Evolutionary conservation across 2,113 vertebrate species (phyloP).

Genomic region (Upupa epops): DNA sequence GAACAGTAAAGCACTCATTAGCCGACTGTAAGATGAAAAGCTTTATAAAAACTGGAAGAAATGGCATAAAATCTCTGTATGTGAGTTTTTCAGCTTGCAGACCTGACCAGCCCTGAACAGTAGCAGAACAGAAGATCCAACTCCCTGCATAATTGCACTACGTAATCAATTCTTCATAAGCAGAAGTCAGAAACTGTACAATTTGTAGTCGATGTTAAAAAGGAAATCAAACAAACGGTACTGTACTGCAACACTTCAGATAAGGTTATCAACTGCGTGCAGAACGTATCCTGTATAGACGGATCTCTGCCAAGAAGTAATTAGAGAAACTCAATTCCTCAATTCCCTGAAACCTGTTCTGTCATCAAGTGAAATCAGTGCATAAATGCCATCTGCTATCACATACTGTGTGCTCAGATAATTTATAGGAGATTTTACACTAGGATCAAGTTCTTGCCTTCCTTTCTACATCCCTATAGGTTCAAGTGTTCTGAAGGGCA

Average conservation of each 20-base stretch:
- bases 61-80: background rate
- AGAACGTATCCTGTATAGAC: background rate
- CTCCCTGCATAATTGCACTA: background rate
- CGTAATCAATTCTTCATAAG: background rate
- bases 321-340: background rate
- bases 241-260: background rate
- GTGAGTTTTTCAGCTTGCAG: background rate
- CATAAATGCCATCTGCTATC: constrained; percentile 1
- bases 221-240: background rate
- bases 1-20: background rate
- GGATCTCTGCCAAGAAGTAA: background rate
- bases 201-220: background rate
- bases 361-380: background rate
- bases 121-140: background rate
- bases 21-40: background rate
- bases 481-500: background rate
- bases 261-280: background rate
- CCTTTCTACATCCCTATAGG: background rate
- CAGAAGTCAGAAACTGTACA: background rate
- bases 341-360: background rate
- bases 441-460: background rate
- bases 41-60: background rate
- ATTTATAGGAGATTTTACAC: background rate
- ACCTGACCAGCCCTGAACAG: background rate
- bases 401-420: background rate